Conservation (phyloP, 2,888 invertebrate species). For the Dusona sp. region DNA sequence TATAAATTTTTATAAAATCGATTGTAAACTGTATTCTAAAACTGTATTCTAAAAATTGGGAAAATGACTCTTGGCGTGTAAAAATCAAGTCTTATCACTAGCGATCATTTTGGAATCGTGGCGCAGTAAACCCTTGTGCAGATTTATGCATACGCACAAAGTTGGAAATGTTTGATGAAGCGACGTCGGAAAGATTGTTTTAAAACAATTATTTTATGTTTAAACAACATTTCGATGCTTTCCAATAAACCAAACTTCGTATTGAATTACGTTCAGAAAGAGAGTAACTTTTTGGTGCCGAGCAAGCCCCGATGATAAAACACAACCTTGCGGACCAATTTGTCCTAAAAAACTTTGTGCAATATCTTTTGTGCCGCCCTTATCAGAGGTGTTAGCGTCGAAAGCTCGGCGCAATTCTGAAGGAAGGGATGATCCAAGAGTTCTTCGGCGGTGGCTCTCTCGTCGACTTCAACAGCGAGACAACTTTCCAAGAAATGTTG, state of each 20-base stretch:
- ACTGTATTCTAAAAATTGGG: neutral
- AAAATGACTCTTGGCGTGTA: neutral
- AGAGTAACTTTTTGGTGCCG: neutral
- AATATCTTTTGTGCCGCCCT: slow-evolving; percentile 95
- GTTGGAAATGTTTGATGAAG: neutral
- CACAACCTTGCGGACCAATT: neutral
- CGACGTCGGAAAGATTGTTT: neutral
- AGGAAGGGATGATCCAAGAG: slow-evolving; percentile 93
- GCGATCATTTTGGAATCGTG: neutral
- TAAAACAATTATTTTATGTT: neutral
- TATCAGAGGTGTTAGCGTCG: slow-evolving; percentile 94
- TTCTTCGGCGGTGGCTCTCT: slow-evolving; percentile 91
- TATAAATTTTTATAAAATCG: slow-evolving; percentile 11
- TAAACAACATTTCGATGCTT: neutral
- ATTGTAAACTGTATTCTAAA: neutral
- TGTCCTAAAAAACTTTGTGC: slow-evolving; percentile 85
- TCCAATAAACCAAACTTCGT: neutral
- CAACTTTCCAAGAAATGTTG: slow-evolving; percentile 95
- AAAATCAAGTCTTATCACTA: neutral
- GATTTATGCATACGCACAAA: neutral
- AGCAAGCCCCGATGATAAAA: neutral
- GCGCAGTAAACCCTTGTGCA: neutral
- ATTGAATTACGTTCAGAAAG: neutral
- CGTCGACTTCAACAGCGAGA: slow-evolving; percentile 93
- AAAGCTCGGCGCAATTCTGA: slow-evolving; percentile 91